phyloP scores from a whole-genome alignment of 2,888 invertebrate species.

The Nemotelus nigrinus region DNA sequence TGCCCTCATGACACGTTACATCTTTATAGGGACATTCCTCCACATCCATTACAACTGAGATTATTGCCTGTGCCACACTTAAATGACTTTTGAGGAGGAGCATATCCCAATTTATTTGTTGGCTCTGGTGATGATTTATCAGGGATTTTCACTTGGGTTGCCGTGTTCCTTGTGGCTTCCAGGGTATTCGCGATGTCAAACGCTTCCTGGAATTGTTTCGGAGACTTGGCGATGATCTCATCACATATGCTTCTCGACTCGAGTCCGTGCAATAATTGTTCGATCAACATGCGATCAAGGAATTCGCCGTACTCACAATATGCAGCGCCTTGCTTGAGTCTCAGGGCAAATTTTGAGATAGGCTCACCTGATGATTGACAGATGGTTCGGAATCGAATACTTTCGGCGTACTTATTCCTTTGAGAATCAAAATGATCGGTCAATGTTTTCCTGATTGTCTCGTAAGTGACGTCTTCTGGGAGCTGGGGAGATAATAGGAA shows the following conservation, averaged over 20 bases:
- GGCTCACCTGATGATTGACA: conserved; percentile 38
- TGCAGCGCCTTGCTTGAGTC: conserved; percentile 46
- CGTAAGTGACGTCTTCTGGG: background rate
- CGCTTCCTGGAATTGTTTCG: conserved; percentile 20
- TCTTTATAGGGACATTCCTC: too few relatives aligned
- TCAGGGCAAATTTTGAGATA: conserved; percentile 43
- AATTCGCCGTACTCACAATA: conserved; percentile 49
- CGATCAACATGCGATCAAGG: conserved; percentile 47
- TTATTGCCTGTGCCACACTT: too few relatives aligned
- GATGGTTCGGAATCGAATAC: conserved; percentile 47
- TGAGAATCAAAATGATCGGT: conserved; percentile 44
- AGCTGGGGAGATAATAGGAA: background rate
- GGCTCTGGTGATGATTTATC: background rate
- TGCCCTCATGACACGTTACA: too few relatives aligned
- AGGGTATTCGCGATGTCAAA: conserved; percentile 15
- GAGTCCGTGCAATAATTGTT: conserved; percentile 50
- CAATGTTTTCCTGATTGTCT: conserved; percentile 1
- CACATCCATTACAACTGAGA: too few relatives aligned
- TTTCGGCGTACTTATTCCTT: conserved; percentile 48
- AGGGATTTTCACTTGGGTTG: conserved; percentile 1
- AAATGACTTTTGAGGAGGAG: background rate
- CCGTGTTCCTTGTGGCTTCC: background rate
- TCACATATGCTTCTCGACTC: conserved; percentile 43
- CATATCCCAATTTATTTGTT: conserved; percentile 11
- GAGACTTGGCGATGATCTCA: conserved; percentile 48